A percentile compares a stretch with the other conserved stretches of the same genome.
These are phyloP conservation scores for Otus scops DNA, from an alignment of 2,797 vertebrate genomes.

Conservation along the genomic window DNA sequence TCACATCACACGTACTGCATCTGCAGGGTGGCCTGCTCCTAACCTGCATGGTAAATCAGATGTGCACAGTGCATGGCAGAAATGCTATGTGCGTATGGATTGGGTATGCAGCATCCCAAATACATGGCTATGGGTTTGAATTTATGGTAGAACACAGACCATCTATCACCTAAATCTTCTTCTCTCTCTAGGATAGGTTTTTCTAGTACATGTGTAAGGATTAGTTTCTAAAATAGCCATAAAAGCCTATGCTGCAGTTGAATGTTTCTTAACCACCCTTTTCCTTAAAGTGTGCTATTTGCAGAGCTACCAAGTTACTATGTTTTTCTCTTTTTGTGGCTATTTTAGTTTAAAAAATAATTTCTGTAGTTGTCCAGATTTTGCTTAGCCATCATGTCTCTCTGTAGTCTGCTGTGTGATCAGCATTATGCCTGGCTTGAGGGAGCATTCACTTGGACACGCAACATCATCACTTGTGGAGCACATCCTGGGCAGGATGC, in stretches of 20 bases:
- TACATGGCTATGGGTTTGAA: neutral
- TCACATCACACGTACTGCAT: neutral
- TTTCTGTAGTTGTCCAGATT: neutral
- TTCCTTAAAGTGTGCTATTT: neutral
- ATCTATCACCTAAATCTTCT: neutral
- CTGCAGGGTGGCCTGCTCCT: neutral
- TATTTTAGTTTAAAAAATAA: neutral
- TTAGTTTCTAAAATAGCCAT: neutral
- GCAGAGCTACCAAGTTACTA: neutral
- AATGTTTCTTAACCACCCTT: neutral
- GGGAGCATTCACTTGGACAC: neutral
- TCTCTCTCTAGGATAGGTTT: neutral
- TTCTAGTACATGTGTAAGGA: rapidly evolving
- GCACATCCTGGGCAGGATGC: neutral
- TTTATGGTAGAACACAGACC: neutral
- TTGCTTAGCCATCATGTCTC: neutral
- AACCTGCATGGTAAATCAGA: neutral
- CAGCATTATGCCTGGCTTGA: neutral
- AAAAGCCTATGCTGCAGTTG: neutral
- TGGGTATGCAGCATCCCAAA: neutral
- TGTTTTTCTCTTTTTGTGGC: rapidly evolving
- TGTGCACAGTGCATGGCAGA: neutral
- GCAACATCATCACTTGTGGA: neutral
- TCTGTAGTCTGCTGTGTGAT: neutral
- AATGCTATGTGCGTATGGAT: rapidly evolving